These are phyloP conservation scores for Gopherus evgoodei DNA, from an alignment of 2,113 vertebrate species.

Conservation along the genomic window DNA sequence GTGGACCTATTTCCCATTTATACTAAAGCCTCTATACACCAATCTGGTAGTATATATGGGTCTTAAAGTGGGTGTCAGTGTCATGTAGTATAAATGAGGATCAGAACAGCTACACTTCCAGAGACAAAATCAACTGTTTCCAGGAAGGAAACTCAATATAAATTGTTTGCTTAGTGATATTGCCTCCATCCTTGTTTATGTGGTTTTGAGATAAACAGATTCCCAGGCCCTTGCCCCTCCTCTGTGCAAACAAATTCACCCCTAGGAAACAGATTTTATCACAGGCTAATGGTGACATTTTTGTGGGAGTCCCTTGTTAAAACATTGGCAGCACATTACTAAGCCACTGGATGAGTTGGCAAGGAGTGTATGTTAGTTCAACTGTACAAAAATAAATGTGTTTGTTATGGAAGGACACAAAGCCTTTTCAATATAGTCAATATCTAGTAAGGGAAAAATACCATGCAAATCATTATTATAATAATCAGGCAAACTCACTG, in stretches of 20 bases:
- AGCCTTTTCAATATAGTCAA: not conserved
- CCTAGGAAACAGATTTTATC: not conserved
- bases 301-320: not conserved
- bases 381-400: not conserved
- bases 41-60: not conserved
- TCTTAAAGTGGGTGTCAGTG: not conserved
- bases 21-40: not conserved
- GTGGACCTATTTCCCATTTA: not conserved
- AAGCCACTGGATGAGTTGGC: not conserved
- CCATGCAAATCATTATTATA: not conserved
- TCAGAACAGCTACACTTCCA: not conserved
- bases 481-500: not conserved
- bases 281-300: not conserved
- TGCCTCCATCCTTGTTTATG: not conserved
- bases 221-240: not conserved
- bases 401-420: not conserved
- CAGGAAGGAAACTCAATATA: not conserved
- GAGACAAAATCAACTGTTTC: not conserved
- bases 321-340: not conserved
- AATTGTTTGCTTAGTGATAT: not conserved
- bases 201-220: not conserved
- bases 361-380: not conserved
- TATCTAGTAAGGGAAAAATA: constrained; percentile 6
- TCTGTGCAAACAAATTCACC: not conserved
- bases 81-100: not conserved